Evolutionary conservation across 1,140 invertebrate species (phyloP), one percentile per base, ranked within the genome.

Genomic region (Diuraphis noxia): DNA sequence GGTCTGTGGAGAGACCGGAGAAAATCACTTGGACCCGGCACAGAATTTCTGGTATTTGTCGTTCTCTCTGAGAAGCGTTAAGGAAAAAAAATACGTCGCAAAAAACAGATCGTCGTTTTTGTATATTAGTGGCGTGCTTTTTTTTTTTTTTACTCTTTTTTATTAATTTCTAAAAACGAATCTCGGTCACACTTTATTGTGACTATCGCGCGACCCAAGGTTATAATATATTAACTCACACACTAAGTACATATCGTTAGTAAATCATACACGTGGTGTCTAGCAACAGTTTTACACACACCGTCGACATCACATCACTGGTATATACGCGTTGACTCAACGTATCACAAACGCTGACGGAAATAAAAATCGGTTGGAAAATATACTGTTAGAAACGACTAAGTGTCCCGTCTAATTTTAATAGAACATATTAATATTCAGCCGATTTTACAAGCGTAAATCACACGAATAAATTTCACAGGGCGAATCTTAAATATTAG

Each of bases 251-350:
- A 34, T n/a, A 41, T 84, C 81, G 81, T 41, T 36, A 36, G 25
- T 41, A 84, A 84, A 84, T 84, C 30, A 84, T n/a, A 46, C 82
- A 85, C 82, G 82, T 34, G 81, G 40, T 84, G 81, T 84, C 81
- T 41, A 84, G 79, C 3, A 40, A 46, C 21, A 40, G 8, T 36
- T 79, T 38, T 81, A 38, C 77, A 36, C 38, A 40, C 56, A n/a
- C 17, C 56, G 56, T 72, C n/a, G 56, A 72, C 30, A 72, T 72
- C 30, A 34, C n/a, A 72, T n/a, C 56, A n/a, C 30, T 4, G 13
- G 13, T 4, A n/a, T n/a, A n/a, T n/a, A 63, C 30, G 30, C 56
- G 13, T 63, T 4, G 13, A 72, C 34, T 49, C 19, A n/a, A 7
- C 34, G 17, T n/a, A 72, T 72, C 13, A 72, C 56, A 41, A 10